Evolutionary conservation across 2,113 vertebrate species (phyloP).

Genomic region (Chloropsis cyanopogon): DNA sequence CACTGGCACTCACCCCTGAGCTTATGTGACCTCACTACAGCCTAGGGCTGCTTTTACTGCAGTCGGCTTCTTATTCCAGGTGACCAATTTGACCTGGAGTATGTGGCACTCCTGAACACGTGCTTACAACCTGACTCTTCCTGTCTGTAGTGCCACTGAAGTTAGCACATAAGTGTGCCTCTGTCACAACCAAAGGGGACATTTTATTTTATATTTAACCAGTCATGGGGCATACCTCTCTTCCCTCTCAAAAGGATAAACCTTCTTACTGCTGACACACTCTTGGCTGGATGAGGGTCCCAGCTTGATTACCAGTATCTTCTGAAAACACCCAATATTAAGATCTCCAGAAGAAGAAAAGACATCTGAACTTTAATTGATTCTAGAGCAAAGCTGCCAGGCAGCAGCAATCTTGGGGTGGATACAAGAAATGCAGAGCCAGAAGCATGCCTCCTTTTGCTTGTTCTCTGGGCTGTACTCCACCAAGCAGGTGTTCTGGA

Average conservation of each 20-base stretch:
- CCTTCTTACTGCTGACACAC: background rate
- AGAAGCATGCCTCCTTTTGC: background rate
- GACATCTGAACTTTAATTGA: background rate
- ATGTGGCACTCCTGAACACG: background rate
- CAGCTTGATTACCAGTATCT: background rate
- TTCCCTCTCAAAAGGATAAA: background rate
- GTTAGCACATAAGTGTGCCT: accelerated
- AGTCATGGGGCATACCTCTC: background rate
- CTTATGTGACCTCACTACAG: background rate
- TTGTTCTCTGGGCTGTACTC: background rate
- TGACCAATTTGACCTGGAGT: background rate
- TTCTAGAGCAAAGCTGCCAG: background rate
- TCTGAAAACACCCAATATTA: background rate
- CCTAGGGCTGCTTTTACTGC: background rate
- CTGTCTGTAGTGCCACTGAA: background rate
- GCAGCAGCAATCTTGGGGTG: background rate
- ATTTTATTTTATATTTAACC: background rate
- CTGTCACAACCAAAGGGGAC: background rate
- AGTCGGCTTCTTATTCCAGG: background rate
- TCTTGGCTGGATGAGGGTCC: background rate
- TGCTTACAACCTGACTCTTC: background rate
- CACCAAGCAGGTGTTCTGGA: background rate
- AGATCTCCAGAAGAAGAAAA: background rate
- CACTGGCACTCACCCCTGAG: background rate
- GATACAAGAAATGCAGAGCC: background rate